These are phyloP conservation scores for Uromys caudimaculatus DNA, from an alignment of 2,797 vertebrate species.

Conservation along the genomic window DNA sequence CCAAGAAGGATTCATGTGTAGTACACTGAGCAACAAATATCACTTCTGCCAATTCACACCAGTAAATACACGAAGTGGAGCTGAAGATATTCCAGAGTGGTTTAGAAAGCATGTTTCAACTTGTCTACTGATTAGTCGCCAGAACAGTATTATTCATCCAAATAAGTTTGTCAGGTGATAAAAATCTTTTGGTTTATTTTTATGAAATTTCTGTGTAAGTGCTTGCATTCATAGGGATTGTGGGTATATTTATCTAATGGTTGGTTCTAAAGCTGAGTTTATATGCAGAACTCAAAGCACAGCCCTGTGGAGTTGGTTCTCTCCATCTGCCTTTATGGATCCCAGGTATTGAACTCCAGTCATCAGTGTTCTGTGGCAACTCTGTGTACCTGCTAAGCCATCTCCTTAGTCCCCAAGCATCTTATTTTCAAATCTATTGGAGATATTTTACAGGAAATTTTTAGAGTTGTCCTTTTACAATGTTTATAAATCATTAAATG, in stretches of 20 bases:
- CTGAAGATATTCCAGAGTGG: not conserved
- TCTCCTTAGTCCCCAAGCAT: not conserved
- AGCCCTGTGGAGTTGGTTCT: not conserved
- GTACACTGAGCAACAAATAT: not conserved
- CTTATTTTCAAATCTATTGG: conserved; percentile 18
- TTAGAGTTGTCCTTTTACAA: not conserved
- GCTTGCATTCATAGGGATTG: not conserved
- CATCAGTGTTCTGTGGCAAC: no score
- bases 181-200: not conserved
- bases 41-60: not conserved
- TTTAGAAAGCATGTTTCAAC: not conserved
- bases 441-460: not conserved
- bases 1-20: not conserved
- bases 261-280: not conserved
- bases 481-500: not conserved
- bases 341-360: not conserved
- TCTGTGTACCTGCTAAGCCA: not conserved
- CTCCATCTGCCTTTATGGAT: not conserved
- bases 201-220: not conserved
- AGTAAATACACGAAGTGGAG: not conserved
- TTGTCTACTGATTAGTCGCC: not conserved
- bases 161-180: not conserved
- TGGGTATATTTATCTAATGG: not conserved
- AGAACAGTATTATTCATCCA: not conserved
- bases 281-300: not conserved